Evolutionary conservation across 1,140 invertebrate genomes (phyloP), one percentile per base, ranked within the genome.

Genomic region (Drosophila rhopaloa): DNA sequence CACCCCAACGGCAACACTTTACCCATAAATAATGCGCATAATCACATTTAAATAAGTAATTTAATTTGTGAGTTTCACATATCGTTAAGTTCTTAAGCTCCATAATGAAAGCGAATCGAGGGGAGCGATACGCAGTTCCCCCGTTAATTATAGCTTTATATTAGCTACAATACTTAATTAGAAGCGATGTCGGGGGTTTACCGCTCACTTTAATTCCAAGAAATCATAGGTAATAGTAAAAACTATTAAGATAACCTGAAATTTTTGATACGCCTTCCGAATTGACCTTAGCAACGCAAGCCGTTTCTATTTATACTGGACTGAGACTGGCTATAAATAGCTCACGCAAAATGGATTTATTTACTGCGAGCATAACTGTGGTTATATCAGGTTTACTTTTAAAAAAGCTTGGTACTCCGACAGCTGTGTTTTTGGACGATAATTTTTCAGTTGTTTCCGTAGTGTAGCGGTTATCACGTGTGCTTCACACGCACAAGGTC

Each of bases 401-500:
- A 2, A 35, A 43, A 32, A 43, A 8, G 24, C 14, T 32, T 5
- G 11, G 37, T 54, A 29, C 38, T 11, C 41, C 27, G n/a, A n/a
- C 1, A 59, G 9, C 0, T 35, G 27, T 7, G 16, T 37, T 8
- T 16, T 59, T 32, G 10, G 24, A 6, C 24, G 3, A 6, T 5
- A 0, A 0, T 24, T 32, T 13, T 13, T 35, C 6, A 29, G 13
- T 4, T 29, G 63, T 67, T 67, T 67, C 90, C 93, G 93, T 93
- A 93, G 93, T 93, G 94, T 94, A 94, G 94, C 93, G 94, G 94
- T 94, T 94, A 94, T 94, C 94, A 94, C 93, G 93, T 94, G 93
- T 93, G 94, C 94, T 94, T 94, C 93, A 94, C 94, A 94, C 94
- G 94, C 94, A 93, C 93, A 94, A 94, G 94, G 94, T 94, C 94